Evolutionary conservation across 1,140 invertebrate genomes (phyloP).

Genomic region (Lineus longissimus): DNA sequence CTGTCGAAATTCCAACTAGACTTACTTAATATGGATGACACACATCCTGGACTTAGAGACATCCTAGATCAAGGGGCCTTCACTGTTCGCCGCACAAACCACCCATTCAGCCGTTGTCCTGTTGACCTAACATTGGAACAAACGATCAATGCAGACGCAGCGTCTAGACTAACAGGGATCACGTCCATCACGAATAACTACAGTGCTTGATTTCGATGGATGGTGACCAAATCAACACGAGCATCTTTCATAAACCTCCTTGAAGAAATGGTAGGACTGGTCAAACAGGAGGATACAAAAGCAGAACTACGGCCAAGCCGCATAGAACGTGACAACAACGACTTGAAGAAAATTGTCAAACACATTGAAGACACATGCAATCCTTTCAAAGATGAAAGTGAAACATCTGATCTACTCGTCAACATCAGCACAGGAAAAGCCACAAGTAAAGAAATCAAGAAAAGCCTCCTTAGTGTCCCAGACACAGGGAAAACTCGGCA

Average conservation of each 20-base stretch:
- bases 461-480: background rate
- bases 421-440: background rate
- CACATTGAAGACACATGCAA: background rate
- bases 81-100: slow-evolving; percentile 16
- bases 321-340: background rate
- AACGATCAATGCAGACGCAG: slow-evolving; percentile 24
- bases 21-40: slow-evolving; percentile 16
- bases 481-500: slow-evolving; percentile 10
- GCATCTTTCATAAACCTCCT: background rate
- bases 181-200: slow-evolving; percentile 1
- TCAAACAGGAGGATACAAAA: background rate
- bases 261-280: background rate
- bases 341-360: background rate
- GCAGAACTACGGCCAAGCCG: background rate
- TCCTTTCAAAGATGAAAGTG: background rate
- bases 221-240: slow-evolving; percentile 14
- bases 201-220: slow-evolving; percentile 15
- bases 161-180: slow-evolving; percentile 21
- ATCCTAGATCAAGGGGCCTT: slow-evolving; percentile 16
- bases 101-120: slow-evolving; percentile 15
- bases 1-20: slow-evolving; percentile 12
- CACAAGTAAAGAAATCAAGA: background rate
- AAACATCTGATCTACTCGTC: background rate
- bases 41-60: slow-evolving; percentile 14
- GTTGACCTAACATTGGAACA: slow-evolving; percentile 27